A percentile compares a stretch with the other conserved stretches of the same genome.
Evolutionary conservation across 1,140 invertebrate genomes (phyloP).

Genomic region (Meteorus sp.): DNA sequence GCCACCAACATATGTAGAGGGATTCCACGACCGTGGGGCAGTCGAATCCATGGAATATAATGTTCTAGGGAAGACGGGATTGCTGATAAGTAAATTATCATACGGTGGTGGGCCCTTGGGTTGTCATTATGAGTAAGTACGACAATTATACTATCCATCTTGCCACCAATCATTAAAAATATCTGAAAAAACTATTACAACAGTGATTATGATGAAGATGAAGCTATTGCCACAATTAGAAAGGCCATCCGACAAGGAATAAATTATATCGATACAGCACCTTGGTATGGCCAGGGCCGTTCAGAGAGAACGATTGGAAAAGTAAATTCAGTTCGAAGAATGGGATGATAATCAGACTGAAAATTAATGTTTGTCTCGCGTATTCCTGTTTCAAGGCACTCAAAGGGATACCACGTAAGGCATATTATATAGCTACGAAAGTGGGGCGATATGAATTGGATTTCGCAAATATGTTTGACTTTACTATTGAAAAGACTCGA

Average conservation of each 20-base stretch:
- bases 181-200: not conserved
- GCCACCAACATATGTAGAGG: conserved; percentile 60
- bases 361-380: conserved; percentile 2
- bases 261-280: conserved; percentile 90
- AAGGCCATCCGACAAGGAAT: conserved; percentile 76
- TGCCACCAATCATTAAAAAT: too few species aligned
- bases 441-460: conserved; percentile 80
- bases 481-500: conserved; percentile 73
- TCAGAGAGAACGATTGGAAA: conserved; percentile 82
- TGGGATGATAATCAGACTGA: not conserved
- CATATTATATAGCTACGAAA: conserved; percentile 94
- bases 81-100: conserved; percentile 64
- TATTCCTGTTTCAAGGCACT: conserved; percentile 64
- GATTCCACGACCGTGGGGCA: conserved; percentile 62
- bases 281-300: conserved; percentile 87
- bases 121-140: conserved; percentile 52
- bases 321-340: too few species aligned
- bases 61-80: conserved; percentile 62
- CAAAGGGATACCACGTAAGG: conserved; percentile 73
- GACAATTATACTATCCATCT: too few species aligned
- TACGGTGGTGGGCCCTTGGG: conserved; percentile 61
- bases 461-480: conserved; percentile 83
- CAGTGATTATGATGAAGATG: conserved; percentile 62
- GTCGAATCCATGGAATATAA: conserved; percentile 62
- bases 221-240: conserved; percentile 71